Evolutionary conservation across 1,140 invertebrate genomes (phyloP).

Genomic region (Dermatophagoides farinae): DNA sequence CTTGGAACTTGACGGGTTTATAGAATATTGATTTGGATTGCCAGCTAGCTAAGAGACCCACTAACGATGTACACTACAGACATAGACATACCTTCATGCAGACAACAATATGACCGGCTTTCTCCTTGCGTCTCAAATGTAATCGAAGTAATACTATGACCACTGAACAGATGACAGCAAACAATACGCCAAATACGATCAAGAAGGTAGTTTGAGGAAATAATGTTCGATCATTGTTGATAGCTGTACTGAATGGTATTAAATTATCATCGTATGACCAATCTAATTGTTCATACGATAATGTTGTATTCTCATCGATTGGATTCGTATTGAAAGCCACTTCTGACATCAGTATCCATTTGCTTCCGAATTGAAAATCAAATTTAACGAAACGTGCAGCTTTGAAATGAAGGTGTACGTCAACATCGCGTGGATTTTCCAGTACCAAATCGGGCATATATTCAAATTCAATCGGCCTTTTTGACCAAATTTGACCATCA

Average conservation of each 20-base stretch:
- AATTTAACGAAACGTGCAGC: conserved; percentile 60
- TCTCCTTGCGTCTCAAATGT: conserved; percentile 2
- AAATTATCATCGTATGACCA: background rate
- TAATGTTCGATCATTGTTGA: background rate
- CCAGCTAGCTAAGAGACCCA: background rate
- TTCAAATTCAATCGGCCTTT: conserved; percentile 2
- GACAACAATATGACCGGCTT: conserved; percentile 3
- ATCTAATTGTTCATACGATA: background rate
- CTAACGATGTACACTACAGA: background rate
- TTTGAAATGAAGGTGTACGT: conserved; percentile 57
- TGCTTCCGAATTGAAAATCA: conserved; percentile 51
- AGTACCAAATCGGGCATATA: conserved; percentile 61
- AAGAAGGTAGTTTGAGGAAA: conserved; percentile 2
- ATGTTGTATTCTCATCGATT: background rate
- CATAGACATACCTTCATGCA: conserved; percentile 7
- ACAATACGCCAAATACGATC: background rate
- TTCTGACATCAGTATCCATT: conserved; percentile 76
- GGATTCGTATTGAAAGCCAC: conserved; percentile 29
- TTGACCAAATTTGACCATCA: conserved; percentile 2
- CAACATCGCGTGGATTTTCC: conserved; percentile 56
- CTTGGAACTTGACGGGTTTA: too few relatives aligned
- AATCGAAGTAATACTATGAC: background rate
- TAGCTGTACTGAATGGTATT: background rate
- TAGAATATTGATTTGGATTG: too few relatives aligned
- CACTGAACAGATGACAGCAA: background rate